Evolutionary conservation across 1,140 invertebrate genomes (phyloP).

Genomic region (Eufriesea mexicana): DNA sequence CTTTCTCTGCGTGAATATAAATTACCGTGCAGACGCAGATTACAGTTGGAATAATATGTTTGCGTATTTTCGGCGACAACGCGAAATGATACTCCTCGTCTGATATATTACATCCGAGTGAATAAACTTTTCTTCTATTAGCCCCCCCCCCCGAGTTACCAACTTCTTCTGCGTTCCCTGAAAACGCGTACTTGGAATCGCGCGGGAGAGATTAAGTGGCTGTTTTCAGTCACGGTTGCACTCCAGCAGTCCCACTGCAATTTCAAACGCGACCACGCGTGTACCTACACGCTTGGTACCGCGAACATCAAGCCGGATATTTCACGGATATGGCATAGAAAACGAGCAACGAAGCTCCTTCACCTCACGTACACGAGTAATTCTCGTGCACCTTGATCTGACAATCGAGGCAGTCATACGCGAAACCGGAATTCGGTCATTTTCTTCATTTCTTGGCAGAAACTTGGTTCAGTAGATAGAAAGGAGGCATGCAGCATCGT

Average conservation of each 20-base stretch:
- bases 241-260: no score
- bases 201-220: neutral
- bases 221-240: neutral
- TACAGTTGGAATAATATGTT: slow-evolving; percentile 11
- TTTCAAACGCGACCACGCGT: neutral
- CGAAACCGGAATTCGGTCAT: no score
- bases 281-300: no score
- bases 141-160: neutral
- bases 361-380: no score
- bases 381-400: no score
- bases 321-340: no score
- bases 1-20: slow-evolving; percentile 27
- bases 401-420: no score
- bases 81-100: neutral
- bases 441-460: no score
- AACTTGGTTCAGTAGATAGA: no score
- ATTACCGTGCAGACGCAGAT: slow-evolving; percentile 11
- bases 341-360: no score
- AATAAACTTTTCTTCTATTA: slow-evolving; percentile 18
- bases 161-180: neutral
- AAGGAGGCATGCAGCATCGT: no score
- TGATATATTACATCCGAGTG: neutral
- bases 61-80: slow-evolving; percentile 23
- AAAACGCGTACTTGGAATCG: neutral
- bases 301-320: no score